Evolutionary conservation across 2,888 invertebrate species (phyloP).

Genomic region (Acanthopleura granulata): DNA sequence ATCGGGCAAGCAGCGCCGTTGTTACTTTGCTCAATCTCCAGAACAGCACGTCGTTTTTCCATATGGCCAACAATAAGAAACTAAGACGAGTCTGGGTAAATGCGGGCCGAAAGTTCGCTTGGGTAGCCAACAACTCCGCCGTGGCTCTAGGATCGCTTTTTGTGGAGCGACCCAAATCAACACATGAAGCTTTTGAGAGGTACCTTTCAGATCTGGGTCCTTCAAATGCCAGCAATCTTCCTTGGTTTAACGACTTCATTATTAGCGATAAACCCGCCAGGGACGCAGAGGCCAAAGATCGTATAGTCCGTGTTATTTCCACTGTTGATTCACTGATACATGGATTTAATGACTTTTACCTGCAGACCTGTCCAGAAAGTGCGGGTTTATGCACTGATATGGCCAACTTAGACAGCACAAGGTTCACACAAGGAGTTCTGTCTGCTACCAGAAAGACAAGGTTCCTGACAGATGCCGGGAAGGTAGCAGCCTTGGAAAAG

Average conservation of each 20-base stretch:
- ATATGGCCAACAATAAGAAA: not conserved
- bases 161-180: not conserved
- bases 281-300: not conserved
- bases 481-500: not conserved
- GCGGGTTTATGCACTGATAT: slow-evolving; percentile 41
- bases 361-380: slow-evolving; percentile 32
- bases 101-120: not conserved
- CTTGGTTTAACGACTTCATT: not conserved
- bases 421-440: not conserved
- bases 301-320: slow-evolving; percentile 43
- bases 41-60: not conserved
- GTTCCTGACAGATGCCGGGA: not conserved
- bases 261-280: not conserved
- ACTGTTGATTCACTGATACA: slow-evolving; percentile 46
- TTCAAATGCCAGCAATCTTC: not conserved
- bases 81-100: slow-evolving; percentile 1
- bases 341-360: slow-evolving; percentile 36
- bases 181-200: not conserved
- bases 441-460: slow-evolving; percentile 5
- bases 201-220: not conserved
- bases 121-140: not conserved
- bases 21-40: not conserved
- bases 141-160: not conserved
- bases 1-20: not conserved
- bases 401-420: slow-evolving; percentile 27